Evolutionary conservation across 2,113 vertebrate species (phyloP), one percentile per base, ranked within the genome.

Genomic region (Lepus europaeus): DNA sequence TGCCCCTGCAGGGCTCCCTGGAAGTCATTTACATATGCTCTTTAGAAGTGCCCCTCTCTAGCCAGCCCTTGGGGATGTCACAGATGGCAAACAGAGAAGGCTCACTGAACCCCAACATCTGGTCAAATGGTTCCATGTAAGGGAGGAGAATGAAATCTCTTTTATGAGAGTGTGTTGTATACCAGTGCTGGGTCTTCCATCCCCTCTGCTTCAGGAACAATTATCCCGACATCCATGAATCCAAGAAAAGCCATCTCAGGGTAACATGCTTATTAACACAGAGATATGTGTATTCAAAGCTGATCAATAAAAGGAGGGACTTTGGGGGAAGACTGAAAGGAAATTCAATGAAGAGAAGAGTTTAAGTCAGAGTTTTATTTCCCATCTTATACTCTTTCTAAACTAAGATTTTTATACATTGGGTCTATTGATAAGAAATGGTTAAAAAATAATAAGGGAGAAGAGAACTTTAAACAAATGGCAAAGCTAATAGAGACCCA

Each of bases 101-200:
- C 88, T 94, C n/a, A 13, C 70, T 72, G 93, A 93, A 96, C 83
- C 94, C 95, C 95, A 94, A 92, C 95, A 94, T 86, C 96, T 96
- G 93, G 78, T 51, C 88, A 80, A 85, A 66, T 36, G 64, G 51
- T 77, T 92, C 94, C 74, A 63, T 29, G 0, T 64, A 63, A 92
- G 74, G 81, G 79, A 74, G 64, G 27, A 93, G 27, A 93, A 45
- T 66, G 31, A 85, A 95, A 81, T 87, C 69, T 77, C 64, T 64
- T 76, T 33, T 36, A 74, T 53, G 10, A 0, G 59, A 76, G 39
- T 29, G 66, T 19, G 68, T 90, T 63, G 56, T 8, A 61, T 8
- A 33, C 56, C 36, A 36, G n/a, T 63, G 36, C 51, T 22, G 45
- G 69, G 53, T n/a, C 76, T 64, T 33, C 49, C 22, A 51, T 36